Conservation (phyloP, 2,113 vertebrate species). For the Petromus typicus region DNA sequence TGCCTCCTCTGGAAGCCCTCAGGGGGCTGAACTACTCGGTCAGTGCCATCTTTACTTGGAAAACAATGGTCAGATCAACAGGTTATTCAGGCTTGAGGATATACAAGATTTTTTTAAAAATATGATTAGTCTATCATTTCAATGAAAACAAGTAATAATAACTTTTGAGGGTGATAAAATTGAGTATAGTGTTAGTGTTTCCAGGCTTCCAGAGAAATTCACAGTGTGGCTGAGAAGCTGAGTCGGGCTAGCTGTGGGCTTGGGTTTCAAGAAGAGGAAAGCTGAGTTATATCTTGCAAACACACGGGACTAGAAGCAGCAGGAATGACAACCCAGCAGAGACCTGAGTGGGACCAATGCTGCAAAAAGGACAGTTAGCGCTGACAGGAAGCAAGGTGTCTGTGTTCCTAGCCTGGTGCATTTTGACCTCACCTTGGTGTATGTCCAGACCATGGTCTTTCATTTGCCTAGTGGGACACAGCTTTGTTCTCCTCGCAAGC, state of each 20-base stretch:
- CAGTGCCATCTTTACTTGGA: no score
- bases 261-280: neutral
- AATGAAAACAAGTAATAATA: no score
- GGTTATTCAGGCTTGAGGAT: no score
- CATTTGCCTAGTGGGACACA: no score
- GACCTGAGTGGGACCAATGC: rapidly evolving
- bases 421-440: rapidly evolving
- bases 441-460: rapidly evolving
- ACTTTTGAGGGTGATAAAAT: no score
- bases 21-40: no score
- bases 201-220: neutral
- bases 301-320: neutral
- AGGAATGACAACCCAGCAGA: neutral
- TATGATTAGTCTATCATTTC: no score
- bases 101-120: no score
- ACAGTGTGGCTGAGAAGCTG: neutral
- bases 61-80: no score
- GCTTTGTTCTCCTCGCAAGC: neutral
- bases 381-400: rapidly evolving
- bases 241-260: no score
- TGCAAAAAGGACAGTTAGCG: rapidly evolving
- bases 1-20: no score
- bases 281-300: neutral
- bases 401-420: rapidly evolving
- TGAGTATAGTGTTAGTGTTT: neutral